Conservation (phyloP, 1,140 invertebrate species). For the Diachasma alloeum region DNA sequence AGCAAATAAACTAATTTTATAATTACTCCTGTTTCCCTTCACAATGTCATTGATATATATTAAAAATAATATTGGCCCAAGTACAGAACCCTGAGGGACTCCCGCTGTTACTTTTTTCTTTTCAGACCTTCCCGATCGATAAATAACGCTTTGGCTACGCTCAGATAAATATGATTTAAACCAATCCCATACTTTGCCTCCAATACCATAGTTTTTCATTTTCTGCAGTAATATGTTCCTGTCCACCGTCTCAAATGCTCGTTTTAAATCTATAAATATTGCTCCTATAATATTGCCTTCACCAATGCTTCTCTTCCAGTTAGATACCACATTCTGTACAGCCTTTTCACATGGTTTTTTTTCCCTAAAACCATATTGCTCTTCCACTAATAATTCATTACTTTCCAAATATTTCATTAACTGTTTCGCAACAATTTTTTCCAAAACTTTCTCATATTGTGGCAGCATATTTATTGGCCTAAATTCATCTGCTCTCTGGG, state of each 20-base stretch:
- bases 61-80: slow-evolving; percentile 13
- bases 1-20: slow-evolving; percentile 21
- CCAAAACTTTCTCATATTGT: slow-evolving; percentile 41
- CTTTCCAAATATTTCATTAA: slow-evolving; percentile 34
- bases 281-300: slow-evolving; percentile 24
- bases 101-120: background rate
- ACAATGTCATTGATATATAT: slow-evolving; percentile 26
- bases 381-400: slow-evolving; percentile 33
- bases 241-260: no score
- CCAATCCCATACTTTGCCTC: slow-evolving; percentile 34
- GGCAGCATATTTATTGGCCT: slow-evolving; percentile 40
- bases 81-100: slow-evolving; percentile 18
- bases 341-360: slow-evolving; percentile 35
- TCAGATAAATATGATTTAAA: slow-evolving; percentile 24
- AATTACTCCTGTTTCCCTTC: background rate
- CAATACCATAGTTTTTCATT: slow-evolving; percentile 38
- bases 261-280: slow-evolving; percentile 45
- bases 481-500: slow-evolving; percentile 30
- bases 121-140: background rate
- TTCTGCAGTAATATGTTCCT: slow-evolving; percentile 36
- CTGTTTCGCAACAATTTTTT: slow-evolving; percentile 37
- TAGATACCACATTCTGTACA: slow-evolving; percentile 29
- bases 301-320: slow-evolving; percentile 30
- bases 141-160: slow-evolving; percentile 15
- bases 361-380: slow-evolving; percentile 41